Conservation (phyloP, 2,888 invertebrate species). For the Schizotus pectinicornis region DNA sequence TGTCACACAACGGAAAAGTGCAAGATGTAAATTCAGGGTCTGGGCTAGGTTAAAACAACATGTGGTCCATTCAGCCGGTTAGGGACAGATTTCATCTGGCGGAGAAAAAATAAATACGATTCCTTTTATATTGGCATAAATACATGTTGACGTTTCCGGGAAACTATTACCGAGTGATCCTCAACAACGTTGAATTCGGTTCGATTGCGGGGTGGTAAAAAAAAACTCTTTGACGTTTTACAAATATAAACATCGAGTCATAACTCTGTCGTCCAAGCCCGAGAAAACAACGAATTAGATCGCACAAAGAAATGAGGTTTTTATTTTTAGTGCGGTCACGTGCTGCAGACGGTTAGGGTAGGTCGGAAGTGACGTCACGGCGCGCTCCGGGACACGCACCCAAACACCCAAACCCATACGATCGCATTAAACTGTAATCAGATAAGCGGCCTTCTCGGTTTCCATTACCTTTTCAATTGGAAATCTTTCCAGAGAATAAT, state of each 20-base stretch:
- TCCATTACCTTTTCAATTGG: too few relatives aligned
- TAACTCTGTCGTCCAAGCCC: slow-evolving; percentile 5
- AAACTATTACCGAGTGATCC: background rate
- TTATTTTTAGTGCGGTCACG: slow-evolving; percentile 30
- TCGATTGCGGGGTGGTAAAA: background rate
- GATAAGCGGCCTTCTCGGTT: too few relatives aligned
- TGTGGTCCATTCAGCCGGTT: slow-evolving; percentile 27
- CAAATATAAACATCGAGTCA: slow-evolving; percentile 1
- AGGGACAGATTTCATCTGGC: slow-evolving; percentile 29
- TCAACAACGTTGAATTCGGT: background rate
- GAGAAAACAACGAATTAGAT: slow-evolving; percentile 14
- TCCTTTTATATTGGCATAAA: slow-evolving; percentile 28
- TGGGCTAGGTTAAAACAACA: slow-evolving; percentile 29
- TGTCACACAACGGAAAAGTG: slow-evolving; percentile 20
- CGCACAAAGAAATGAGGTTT: slow-evolving; percentile 19
- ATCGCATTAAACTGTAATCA: slow-evolving; percentile 9
- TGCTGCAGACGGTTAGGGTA: slow-evolving; percentile 47
- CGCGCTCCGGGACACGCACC: slow-evolving; percentile 8
- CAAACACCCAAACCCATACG: slow-evolving; percentile 6
- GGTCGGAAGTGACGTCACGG: slow-evolving; percentile 53
- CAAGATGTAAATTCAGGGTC: slow-evolving; percentile 26
- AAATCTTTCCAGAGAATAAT: too few relatives aligned
- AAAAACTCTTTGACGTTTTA: background rate
- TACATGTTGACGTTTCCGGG: slow-evolving; percentile 28
- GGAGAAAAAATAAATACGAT: slow-evolving; percentile 31